A percentile compares a stretch with the other conserved stretches of the same genome.
phyloP scores from a whole-genome alignment of 2,797 vertebrate genomes.

The Enteromius argenteus region DNA sequence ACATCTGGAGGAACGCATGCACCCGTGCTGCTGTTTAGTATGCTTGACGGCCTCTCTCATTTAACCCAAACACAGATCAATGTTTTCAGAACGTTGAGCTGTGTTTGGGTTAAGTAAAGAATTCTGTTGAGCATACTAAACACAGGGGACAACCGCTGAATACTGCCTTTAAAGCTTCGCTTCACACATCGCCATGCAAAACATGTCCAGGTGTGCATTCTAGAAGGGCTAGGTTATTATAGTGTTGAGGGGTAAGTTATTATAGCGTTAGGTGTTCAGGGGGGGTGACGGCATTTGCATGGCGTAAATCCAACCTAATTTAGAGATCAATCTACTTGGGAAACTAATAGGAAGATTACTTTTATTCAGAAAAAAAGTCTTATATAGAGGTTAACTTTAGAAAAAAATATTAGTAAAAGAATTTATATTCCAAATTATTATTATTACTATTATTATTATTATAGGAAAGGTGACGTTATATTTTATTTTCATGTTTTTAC shows the following conservation, averaged over 20 bases:
- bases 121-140: slow-evolving; percentile 79
- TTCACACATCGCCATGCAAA: slow-evolving; percentile 63
- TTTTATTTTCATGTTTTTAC: neutral
- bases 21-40: slow-evolving; percentile 62
- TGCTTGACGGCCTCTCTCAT: slow-evolving; percentile 69
- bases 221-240: slow-evolving; percentile 65
- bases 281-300: neutral
- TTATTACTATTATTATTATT: neutral
- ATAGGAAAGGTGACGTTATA: neutral
- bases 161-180: slow-evolving; percentile 68
- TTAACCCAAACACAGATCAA: slow-evolving; percentile 80
- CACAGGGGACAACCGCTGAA: slow-evolving; percentile 55
- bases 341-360: neutral
- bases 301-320: slow-evolving; percentile 20
- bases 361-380: slow-evolving; percentile 2
- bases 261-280: slow-evolving; percentile 22
- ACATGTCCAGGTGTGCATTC: slow-evolving; percentile 49
- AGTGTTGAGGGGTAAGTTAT: slow-evolving; percentile 52
- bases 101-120: slow-evolving; percentile 81
- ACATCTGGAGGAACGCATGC: slow-evolving; percentile 17
- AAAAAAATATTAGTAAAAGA: slow-evolving; percentile 8
- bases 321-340: slow-evolving; percentile 10
- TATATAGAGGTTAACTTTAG: neutral
- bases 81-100: slow-evolving; percentile 72
- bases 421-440: neutral